Evolutionary conservation across 2,888 invertebrate genomes (phyloP).

Genomic region (Drosophila algonquin): DNA sequence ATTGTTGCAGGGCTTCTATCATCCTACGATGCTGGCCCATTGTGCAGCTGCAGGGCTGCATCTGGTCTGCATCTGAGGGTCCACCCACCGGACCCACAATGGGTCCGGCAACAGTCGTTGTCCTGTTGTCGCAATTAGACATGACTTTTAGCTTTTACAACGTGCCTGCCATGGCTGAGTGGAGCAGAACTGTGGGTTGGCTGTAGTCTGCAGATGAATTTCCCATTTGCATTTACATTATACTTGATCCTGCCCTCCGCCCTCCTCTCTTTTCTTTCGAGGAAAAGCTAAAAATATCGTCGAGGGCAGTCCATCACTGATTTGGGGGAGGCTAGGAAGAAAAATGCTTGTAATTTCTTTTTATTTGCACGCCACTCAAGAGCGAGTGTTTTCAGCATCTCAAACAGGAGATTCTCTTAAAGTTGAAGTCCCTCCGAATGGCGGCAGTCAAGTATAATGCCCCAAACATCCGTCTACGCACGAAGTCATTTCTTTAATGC

Average conservation of each 20-base stretch:
- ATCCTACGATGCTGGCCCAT: not conserved
- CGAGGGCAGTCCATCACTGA: not conserved
- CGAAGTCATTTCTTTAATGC: constrained; percentile 43
- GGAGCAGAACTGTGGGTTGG: no score
- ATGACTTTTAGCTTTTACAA: constrained; percentile 7
- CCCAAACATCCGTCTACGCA: constrained; percentile 42
- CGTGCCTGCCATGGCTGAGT: constrained; percentile 1
- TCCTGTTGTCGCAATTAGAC: constrained; percentile 17
- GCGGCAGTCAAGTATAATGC: constrained; percentile 25
- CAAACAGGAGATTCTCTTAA: constrained; percentile 4
- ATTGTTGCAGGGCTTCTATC: not conserved
- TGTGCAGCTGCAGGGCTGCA: not conserved
- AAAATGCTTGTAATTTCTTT: constrained; percentile 27
- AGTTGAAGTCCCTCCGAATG: not conserved
- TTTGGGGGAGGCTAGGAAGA: constrained; percentile 1
- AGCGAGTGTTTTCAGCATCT: not conserved
- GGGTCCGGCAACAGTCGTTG: not conserved
- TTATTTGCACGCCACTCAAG: constrained; percentile 31
- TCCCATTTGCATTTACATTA: constrained; percentile 30
- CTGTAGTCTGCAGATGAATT: constrained; percentile 16
- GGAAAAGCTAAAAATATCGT: constrained; percentile 7
- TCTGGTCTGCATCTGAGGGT: not conserved
- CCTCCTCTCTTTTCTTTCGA: not conserved
- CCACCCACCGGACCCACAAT: not conserved
- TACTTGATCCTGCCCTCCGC: constrained; percentile 2